Conservation (phyloP, 2,888 invertebrate species). For the Aleiodes leptofemur region DNA sequence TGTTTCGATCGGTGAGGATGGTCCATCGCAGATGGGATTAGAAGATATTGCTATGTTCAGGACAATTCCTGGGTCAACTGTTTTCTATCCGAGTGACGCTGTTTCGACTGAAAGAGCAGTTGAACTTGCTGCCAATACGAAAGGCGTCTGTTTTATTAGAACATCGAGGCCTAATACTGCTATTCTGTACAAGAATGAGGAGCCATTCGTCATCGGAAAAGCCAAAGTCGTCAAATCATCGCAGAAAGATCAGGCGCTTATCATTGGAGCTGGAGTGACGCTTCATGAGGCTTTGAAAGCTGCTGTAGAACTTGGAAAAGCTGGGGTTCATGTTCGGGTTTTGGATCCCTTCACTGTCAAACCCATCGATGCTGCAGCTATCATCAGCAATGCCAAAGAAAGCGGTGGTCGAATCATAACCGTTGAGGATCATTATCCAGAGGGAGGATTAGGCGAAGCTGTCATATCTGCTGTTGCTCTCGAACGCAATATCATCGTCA, state of each 20-base stretch:
- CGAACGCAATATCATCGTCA: conserved; percentile 83
- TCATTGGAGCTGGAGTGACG: conserved; percentile 96
- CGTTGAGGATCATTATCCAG: conserved; percentile 98
- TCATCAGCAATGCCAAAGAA: conserved; percentile 86
- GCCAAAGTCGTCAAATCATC: conserved; percentile 88
- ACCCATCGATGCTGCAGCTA: conserved; percentile 89
- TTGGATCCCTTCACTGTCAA: conserved; percentile 98
- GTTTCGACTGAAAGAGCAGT: conserved; percentile 96
- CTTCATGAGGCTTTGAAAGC: conserved; percentile 93
- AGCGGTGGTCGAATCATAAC: conserved; percentile 90
- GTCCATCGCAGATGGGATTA: conserved; percentile 99
- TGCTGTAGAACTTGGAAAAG: conserved; percentile 83
- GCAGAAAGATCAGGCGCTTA: conserved; percentile 85
- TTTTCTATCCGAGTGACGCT: conserved; percentile 92
- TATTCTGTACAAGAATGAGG: conserved; percentile 90
- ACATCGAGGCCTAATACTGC: conserved; percentile 94
- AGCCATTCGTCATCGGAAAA: conserved; percentile 87
- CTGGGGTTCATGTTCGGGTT: conserved; percentile 87
- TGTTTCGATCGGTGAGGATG: conserved; percentile 98
- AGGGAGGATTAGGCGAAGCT: conserved; percentile 98
- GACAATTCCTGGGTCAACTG: conserved; percentile 87
- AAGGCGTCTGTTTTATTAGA: conserved; percentile 96
- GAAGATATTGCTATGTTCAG: conserved; percentile 98
- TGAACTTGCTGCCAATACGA: conserved; percentile 96
- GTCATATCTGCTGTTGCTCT: conserved; percentile 88